Conservation (phyloP, 1,140 invertebrate species). For the Drosophila jambulina region DNA sequence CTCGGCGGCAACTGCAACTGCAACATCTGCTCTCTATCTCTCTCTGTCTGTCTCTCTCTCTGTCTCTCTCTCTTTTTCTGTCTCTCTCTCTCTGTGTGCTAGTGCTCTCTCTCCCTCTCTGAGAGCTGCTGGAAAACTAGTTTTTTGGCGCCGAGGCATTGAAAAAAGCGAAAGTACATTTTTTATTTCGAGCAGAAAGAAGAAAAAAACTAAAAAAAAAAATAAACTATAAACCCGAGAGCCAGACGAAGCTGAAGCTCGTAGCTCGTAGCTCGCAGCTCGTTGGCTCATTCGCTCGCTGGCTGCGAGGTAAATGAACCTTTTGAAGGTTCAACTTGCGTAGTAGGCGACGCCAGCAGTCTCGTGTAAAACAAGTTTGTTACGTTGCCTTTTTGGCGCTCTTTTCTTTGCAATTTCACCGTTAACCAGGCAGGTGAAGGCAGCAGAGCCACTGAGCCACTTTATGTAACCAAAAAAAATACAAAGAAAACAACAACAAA, state of each 20-base stretch:
- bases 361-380: constrained; percentile 81
- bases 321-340: constrained; percentile 85
- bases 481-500: too few relatives aligned
- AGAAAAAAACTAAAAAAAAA: not conserved
- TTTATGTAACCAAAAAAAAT: constrained; percentile 72
- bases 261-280: not conserved
- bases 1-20: constrained; percentile 44
- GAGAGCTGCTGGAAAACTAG: constrained; percentile 69
- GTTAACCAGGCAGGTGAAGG: constrained; percentile 78
- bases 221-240: constrained; percentile 7
- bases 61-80: too few relatives aligned
- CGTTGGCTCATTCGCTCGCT: constrained; percentile 24
- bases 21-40: constrained; percentile 12
- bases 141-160: constrained; percentile 82
- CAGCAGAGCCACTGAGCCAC: constrained; percentile 25
- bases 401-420: constrained; percentile 80
- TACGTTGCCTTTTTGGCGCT: constrained; percentile 64
- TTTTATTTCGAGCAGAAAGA: constrained; percentile 53
- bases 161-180: constrained; percentile 85
- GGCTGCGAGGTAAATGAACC: constrained; percentile 82
- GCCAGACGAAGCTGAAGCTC: constrained; percentile 16
- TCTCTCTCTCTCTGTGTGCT: not conserved
- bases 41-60: not conserved
- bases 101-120: not conserved
- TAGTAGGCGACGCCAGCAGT: constrained; percentile 61